These are phyloP conservation scores for Butastur rufipennis DNA, from an alignment of 2,113 vertebrate genomes.

Conservation along the genomic window DNA sequence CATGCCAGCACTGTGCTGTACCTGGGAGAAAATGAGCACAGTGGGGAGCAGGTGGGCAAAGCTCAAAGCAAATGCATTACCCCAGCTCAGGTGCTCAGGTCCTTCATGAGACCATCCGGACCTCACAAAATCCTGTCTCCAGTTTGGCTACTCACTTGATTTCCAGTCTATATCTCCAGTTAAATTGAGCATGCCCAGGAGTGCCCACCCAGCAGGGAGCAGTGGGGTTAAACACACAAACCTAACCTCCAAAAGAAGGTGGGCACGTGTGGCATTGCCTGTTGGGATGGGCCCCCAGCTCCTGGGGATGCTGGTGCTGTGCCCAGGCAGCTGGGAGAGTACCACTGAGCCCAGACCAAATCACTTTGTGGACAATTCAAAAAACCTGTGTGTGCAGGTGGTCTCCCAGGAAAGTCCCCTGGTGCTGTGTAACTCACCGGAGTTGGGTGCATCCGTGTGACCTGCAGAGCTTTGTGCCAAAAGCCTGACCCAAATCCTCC, in stretches of 20 bases:
- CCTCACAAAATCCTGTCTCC: background rate
- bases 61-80: background rate
- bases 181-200: background rate
- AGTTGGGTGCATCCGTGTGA: rapidly evolving
- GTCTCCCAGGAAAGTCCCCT: background rate
- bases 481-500: background rate
- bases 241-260: background rate
- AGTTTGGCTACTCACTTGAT: background rate
- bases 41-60: background rate
- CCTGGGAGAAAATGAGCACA: too few species aligned
- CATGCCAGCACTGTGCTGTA: background rate
- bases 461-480: background rate
- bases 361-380: background rate
- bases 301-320: background rate
- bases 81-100: background rate
- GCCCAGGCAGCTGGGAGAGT: background rate
- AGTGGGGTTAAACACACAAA: background rate
- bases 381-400: too few species aligned
- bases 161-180: background rate
- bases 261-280: rapidly evolving
- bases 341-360: rapidly evolving
- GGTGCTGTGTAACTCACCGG: rapidly evolving
- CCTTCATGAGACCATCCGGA: background rate
- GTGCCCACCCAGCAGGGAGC: background rate
- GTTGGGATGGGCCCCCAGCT: background rate